Evolutionary conservation across 2,888 invertebrate genomes (phyloP), one percentile per base, ranked within the genome.

Genomic region (Microctonus brassicae): DNA sequence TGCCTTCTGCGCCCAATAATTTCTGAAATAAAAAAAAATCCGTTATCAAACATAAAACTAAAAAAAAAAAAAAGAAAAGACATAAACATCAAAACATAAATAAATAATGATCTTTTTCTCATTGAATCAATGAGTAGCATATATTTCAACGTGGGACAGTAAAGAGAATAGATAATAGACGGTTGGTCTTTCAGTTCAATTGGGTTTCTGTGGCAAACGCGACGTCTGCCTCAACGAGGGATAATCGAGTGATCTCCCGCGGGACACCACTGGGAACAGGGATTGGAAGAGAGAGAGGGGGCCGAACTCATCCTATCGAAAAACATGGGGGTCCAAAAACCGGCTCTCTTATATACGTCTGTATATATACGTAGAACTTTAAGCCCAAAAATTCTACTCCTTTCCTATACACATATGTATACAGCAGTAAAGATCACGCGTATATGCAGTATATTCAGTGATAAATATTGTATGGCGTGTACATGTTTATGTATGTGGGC

Each of bases 1-100:
- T 93, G 0, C 95, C 95, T 88, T 96, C 96, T 13, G 94, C 93
- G 26, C 94, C 94, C 71, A 97, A 90, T 9, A 93, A 90, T 80
- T 92, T 92, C 94, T 94, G 88, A n/a, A 86, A 83, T 75, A 77
- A 74, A 73, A 76, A 73, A 68, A 74, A 62, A 68, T 26, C 5
- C 6, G 13, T 26, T 26, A 73, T 60, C 7, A 2, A 60, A 52
- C 47, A 34, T 11, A 1, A 13, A 6, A 26, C 3, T 52, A 13
- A 20, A 47, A 24, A 13, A 20, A 47, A 24, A 13, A 9, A n/a
- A 58, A 57, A 52, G 26, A 67, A 29, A 29, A 29, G 29, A 29
- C 3, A 29, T 5, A 29, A 29, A 29, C 3, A 29, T 5, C 3
- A 29, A 29, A n/a, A 36, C 26, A 29, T 57, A 29, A 11, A 29